Base-by-base conservation (phyloP, 2,888 invertebrate genomes). In the Melieria picta region DNA sequence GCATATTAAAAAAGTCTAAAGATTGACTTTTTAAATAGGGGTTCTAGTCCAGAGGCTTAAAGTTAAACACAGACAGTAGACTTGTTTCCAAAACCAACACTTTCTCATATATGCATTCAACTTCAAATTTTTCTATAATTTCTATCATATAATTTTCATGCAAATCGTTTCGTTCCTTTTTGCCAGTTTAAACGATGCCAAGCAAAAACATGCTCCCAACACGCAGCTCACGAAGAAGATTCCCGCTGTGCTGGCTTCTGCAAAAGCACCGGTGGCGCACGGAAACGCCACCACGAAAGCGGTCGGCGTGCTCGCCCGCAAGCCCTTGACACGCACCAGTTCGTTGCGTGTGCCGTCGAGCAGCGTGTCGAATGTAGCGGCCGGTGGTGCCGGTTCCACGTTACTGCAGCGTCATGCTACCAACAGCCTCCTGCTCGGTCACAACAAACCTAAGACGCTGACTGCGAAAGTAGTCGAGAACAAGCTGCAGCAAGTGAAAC, bases 391-490 rank as follows among this genome's bases (percentile, higher is more conserved):
- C 1, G 69, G 65, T 9, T 10, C 72, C 57, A 45, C 61, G 30
- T 72, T 72, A 56, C 58, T 77, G 58, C 76, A 72, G 47, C 76
- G 78, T 7, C 77, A 79, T 62, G 72, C 65, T 55, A 63, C 76
- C 0, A 57, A 70, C 11, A 61, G 45, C 70, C 63, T 78, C 66
- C 71, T 64, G 69, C 72, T 65, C 62, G 77, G 75, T 42, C 77
- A 74, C 65, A 75, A 73, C 55, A 79, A 79, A 76, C 69, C 76
- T 56, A 81, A 80, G 80, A 79, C 78, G 71, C 77, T 80, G 79
- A 80, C 79, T 77, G 78, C 80, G 61, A 84, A 83, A 80, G 79
- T 81, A 80, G 79, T 79, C 76, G 81, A 82, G 70, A 79, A 76
- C 55, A 79, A 80, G 72, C 72, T 78, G 50, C 79, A 80, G 48